These are phyloP conservation scores for Chaetorhynchus papuensis DNA, from an alignment of 2,113 vertebrate genomes.

Conservation along the genomic window DNA sequence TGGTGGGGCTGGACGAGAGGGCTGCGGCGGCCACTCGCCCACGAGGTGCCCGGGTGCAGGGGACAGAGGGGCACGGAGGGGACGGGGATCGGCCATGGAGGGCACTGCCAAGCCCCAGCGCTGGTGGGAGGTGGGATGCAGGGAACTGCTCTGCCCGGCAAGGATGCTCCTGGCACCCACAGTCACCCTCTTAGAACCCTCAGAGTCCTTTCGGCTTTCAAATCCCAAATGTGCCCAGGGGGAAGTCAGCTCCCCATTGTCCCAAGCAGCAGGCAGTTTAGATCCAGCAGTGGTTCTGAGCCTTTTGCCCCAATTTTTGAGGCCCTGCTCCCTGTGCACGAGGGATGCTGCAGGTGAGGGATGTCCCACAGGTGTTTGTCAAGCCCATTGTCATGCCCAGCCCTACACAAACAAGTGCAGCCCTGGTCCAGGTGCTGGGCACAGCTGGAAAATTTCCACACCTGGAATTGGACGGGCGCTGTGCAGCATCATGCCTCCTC, in stretches of 20 bases:
- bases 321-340: neutral
- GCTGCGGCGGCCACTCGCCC: fast-evolving
- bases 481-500: fast-evolving
- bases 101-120: neutral
- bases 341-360: neutral
- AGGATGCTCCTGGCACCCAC: neutral
- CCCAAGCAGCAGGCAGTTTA: neutral
- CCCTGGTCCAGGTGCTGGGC: neutral
- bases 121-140: neutral
- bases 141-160: neutral
- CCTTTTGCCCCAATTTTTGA: neutral
- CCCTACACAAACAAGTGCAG: neutral
- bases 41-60: neutral
- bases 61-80: neutral
- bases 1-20: too few species aligned
- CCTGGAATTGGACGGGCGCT: fast-evolving
- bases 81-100: fast-evolving
- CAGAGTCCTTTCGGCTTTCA: neutral
- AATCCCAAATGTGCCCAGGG: neutral
- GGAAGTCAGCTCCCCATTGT: neutral
- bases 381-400: fast-evolving
- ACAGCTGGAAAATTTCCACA: neutral
- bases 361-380: neutral
- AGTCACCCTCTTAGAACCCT: neutral
- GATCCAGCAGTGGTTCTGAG: neutral